These are phyloP conservation scores for Corynorhinus townsendii DNA, from an alignment of 2,113 vertebrate genomes.

Conservation along the genomic window DNA sequence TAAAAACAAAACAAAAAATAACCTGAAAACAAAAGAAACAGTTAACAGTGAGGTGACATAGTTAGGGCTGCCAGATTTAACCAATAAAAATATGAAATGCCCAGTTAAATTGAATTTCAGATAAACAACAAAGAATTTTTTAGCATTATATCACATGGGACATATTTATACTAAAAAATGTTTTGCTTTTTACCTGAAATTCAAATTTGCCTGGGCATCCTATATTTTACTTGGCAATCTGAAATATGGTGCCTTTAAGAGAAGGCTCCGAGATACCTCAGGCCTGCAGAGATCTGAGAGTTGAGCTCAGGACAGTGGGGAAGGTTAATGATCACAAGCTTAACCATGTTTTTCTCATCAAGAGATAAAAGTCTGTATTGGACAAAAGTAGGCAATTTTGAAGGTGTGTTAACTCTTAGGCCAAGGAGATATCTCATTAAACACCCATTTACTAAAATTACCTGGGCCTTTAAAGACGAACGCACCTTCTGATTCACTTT, in stretches of 20 bases:
- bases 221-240: not conserved
- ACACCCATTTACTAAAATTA: not conserved
- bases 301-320: conserved; percentile 7
- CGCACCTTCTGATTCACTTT: not conserved
- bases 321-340: not conserved
- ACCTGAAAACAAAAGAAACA: not conserved
- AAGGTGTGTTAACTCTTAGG: not conserved
- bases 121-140: not conserved
- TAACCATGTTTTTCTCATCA: not conserved
- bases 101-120: conserved; percentile 6
- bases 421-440: not conserved
- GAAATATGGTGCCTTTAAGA: not conserved
- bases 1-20: not conserved
- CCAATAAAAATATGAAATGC: not conserved
- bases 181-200: not conserved
- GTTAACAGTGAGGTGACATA: not conserved
- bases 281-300: not conserved
- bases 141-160: not conserved
- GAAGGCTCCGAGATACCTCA: not conserved
- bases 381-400: not conserved
- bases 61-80: not conserved
- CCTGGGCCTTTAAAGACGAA: not conserved
- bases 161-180: not conserved
- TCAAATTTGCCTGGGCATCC: not conserved
- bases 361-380: not conserved